Evolutionary conservation across 2,113 vertebrate species (phyloP), one percentile per base, ranked within the genome.

Genomic region (Rhinogobius similis): DNA sequence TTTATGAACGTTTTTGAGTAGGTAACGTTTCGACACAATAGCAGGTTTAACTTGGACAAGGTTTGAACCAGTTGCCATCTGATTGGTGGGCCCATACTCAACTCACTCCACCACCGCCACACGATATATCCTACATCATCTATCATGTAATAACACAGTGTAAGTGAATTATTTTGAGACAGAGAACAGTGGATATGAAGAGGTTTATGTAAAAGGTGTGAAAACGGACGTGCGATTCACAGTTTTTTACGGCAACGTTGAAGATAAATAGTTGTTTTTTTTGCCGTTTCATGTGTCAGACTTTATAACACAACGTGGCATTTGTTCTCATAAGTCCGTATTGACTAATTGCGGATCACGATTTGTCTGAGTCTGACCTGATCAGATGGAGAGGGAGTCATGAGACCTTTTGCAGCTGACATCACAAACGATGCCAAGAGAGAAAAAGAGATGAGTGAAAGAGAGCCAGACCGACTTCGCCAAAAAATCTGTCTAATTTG

Each of bases 221-320:
- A 61, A n/a, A 21, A n/a, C 38, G 56, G 26, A 59, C 56, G 56
- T 29, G 56, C 32, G 27, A 59, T 32, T 59, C 56, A 20, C 56
- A 59, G 27, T 6, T 59, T 59, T 59, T 2, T 20, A 2, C 32
- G 16, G 8, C 16, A 20, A 7, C 16, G 7, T 13, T 9, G 16
- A 20, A 36, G 56, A 2, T 7, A n/a, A 36, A 10, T 20, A 2
- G 27, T 20, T 32, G 4, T 36, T 18, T 56, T 32, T n/a, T n/a
- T 32, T n/a, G 58, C 27, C 8, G 29, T 36, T 11, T 61, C 58
- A 12, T 61, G 58, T 21, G 16, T 38, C 4, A n/a, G 58, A 38
- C 29, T 61, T 38, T 5, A 29, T 58, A 36, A 29, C 3, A 10
- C 18, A 20, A 32, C 7, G 20, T 21, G 27, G 29, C 18, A 20